phyloP scores from a whole-genome alignment of 2,797 vertebrate species.

The Falco peregrinus region DNA sequence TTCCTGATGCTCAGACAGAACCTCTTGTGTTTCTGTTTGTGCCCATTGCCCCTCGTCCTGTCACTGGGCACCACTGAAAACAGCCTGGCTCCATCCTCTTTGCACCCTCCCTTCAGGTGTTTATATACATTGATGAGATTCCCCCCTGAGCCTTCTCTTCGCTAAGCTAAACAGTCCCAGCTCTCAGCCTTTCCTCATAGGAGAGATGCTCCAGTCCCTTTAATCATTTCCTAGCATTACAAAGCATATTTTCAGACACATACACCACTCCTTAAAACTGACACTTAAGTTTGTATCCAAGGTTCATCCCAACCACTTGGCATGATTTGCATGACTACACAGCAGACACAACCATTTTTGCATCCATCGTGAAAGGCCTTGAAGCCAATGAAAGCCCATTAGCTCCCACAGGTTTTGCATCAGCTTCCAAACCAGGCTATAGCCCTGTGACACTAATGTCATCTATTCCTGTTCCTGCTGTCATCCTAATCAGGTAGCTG shows the following conservation, averaged over 20 bases:
- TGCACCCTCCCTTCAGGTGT: too few relatives aligned
- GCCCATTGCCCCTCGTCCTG: too few relatives aligned
- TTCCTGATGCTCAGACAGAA: too few relatives aligned
- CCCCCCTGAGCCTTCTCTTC: background rate
- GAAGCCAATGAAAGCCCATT: background rate
- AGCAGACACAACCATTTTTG: background rate
- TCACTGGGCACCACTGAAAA: too few relatives aligned
- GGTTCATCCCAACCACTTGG: background rate
- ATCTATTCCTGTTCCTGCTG: background rate
- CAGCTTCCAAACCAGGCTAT: background rate
- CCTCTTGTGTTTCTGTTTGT: too few relatives aligned
- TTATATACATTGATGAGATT: background rate
- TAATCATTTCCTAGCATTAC: background rate
- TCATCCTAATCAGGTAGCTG: background rate
- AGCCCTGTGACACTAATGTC: background rate
- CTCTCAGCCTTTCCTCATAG: background rate
- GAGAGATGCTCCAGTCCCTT: background rate
- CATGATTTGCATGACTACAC: background rate
- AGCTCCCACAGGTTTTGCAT: background rate
- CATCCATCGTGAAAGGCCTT: background rate
- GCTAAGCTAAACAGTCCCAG: background rate
- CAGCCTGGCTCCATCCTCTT: too few relatives aligned
- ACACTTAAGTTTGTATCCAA: background rate
- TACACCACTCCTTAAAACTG: background rate
- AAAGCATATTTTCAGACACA: background rate